Evolutionary conservation across 2,113 vertebrate species (phyloP).

Genomic region (Python bivittatus): DNA sequence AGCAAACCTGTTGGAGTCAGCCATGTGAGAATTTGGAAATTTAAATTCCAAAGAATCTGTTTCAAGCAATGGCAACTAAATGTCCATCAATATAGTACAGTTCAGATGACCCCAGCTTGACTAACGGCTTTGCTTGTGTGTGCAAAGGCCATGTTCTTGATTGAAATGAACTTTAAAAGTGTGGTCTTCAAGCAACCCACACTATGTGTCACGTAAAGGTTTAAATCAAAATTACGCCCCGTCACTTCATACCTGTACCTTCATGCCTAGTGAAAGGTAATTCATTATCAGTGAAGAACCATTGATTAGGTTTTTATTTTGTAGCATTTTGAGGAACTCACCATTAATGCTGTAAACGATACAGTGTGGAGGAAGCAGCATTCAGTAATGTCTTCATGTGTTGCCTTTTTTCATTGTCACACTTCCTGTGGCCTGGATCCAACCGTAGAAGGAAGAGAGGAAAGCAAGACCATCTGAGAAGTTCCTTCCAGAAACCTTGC

Average conservation of each 20-base stretch:
- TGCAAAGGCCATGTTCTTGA: background rate
- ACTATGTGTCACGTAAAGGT: background rate
- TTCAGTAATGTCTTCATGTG: no score
- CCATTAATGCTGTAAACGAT: no score
- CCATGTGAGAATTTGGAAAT: background rate
- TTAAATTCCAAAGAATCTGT: background rate
- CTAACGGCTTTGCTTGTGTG: background rate
- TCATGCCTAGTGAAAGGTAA: background rate
- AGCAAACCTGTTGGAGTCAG: no score
- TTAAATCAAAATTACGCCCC: background rate
- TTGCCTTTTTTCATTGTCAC: no score
- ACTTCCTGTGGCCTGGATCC: no score
- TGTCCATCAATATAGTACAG: no score
- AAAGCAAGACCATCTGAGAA: no score
- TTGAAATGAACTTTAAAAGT: background rate
- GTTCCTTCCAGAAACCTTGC: no score
- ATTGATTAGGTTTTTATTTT: accelerated
- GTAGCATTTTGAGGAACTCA: no score
- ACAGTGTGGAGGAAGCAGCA: no score
- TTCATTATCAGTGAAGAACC: background rate
- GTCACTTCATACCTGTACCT: accelerated
- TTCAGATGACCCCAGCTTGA: background rate
- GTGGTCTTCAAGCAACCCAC: background rate
- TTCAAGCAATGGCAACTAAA: background rate
- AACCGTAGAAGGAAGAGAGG: no score